These are phyloP conservation scores for Bruchidius siliquastri DNA, from an alignment of 2,888 invertebrate species.

Conservation along the genomic window DNA sequence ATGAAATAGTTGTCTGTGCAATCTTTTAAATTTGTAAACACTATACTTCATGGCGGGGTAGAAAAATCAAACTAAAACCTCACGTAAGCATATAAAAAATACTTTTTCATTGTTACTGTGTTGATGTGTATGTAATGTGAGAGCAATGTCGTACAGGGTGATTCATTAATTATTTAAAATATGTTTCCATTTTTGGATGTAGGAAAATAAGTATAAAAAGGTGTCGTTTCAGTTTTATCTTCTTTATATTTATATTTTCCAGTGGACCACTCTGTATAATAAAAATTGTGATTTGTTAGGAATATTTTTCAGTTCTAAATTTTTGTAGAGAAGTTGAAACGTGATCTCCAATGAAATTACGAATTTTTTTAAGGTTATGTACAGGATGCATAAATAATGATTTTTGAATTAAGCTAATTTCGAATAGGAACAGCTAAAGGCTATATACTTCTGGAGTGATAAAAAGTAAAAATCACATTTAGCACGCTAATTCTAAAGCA, in stretches of 20 bases:
- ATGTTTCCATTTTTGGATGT: not conserved
- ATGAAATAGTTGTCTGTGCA: no score
- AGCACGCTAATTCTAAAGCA: no score
- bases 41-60: not conserved
- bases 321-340: not conserved
- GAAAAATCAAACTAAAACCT: not conserved
- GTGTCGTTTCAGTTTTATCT: not conserved
- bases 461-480: no score
- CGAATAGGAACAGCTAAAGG: no score
- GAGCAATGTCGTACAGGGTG: not conserved
- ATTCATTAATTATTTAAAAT: not conserved
- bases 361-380: conserved; percentile 6
- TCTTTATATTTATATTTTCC: not conserved
- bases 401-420: no score
- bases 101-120: not conserved
- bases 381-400: not conserved
- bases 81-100: not conserved
- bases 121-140: not conserved
- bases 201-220: not conserved
- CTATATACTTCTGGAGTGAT: no score
- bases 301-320: not conserved
- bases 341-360: conserved; percentile 10
- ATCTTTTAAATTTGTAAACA: no score
- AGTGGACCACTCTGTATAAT: not conserved
- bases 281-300: conserved; percentile 1